Evolutionary conservation across 1,140 invertebrate species (phyloP).

Genomic region (Drosophila hydei): DNA sequence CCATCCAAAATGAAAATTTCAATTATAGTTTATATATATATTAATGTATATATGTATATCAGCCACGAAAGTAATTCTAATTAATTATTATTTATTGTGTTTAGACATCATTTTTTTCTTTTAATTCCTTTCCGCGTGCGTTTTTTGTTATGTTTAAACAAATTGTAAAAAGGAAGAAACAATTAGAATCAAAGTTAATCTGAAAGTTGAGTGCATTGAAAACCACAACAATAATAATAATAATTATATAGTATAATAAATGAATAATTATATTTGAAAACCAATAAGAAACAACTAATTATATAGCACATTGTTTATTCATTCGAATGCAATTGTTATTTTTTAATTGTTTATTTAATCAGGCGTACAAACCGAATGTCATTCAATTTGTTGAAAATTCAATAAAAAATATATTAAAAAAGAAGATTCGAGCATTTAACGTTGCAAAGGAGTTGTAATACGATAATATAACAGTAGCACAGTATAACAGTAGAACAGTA

Average conservation of each 20-base stretch:
- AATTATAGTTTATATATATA: slow-evolving; percentile 21
- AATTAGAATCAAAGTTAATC: slow-evolving; percentile 42
- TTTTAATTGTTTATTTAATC: slow-evolving; percentile 43
- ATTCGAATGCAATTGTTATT: slow-evolving; percentile 71
- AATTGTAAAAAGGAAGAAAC: slow-evolving; percentile 18
- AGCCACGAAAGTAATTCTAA: slow-evolving; percentile 56
- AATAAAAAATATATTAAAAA: slow-evolving; percentile 58
- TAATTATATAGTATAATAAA: slow-evolving; percentile 38
- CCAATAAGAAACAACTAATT: slow-evolving; percentile 16
- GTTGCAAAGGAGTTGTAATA: no score
- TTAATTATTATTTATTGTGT: slow-evolving; percentile 68
- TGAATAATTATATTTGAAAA: slow-evolving; percentile 30
- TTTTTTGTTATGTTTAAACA: slow-evolving; percentile 21
- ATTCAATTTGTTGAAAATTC: slow-evolving; percentile 76
- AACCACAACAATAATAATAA: slow-evolving; percentile 45
- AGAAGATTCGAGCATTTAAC: no score
- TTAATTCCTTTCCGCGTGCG: slow-evolving; percentile 8
- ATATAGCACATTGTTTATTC: slow-evolving; percentile 42
- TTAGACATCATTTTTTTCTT: slow-evolving; percentile 32
- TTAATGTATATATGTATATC: slow-evolving; percentile 6
- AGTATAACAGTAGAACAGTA: no score
- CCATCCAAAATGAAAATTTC: slow-evolving; percentile 62
- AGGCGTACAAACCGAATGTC: slow-evolving; percentile 58
- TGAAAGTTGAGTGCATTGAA: slow-evolving; percentile 62
- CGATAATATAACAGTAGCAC: no score